Base-by-base conservation (phyloP, 1,140 invertebrate genomes). In the Cotesia glomerata region DNA sequence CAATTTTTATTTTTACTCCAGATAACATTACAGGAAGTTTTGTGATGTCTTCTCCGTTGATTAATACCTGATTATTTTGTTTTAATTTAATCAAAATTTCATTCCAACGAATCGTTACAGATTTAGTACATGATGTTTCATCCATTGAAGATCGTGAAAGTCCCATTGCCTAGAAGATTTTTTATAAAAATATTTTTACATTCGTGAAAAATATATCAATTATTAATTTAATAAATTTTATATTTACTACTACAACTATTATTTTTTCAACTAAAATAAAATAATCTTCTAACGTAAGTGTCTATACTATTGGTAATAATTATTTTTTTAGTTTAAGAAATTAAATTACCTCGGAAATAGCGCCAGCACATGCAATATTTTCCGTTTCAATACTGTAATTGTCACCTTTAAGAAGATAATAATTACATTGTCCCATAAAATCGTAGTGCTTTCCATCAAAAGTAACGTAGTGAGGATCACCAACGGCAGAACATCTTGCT, bases 391-490 rank as follows among this genome's bases (percentile, higher is more conserved):
- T 89, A 0, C 90, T 91, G 75, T 93, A 90, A 75, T 93, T 90
- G 0, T 88, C 78, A 0, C 88, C 88, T 76, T 93, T 91, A 0
- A 96, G 85, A 54, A 97, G 82, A 79, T 94, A 93, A 80, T 97
- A 97, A 0, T 91, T 91, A 84, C 96, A 97, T 73, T 93, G 92
- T 8, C 95, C 95, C 93, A 96, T 95, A 82, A 96, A 97, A 83
- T 96, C 92, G 81, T 91, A 97, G 7, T 89, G 89, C 69, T 90
- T 91, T 0, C 95, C 95, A 84, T 97, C 96, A 81, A 97, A 97
- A 0, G 95, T 97, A 26, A 90, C 90, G 84, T 96, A 97, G 86
- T 97, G 96, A 3, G 95, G 95, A 87, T 97, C 95, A 0, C 95
- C 95, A 16, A 95, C 89, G 0, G 93, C 92, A 0, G 92, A 90